phyloP scores from a whole-genome alignment of 1,140 invertebrate species.

The Camponotus floridanus region DNA sequence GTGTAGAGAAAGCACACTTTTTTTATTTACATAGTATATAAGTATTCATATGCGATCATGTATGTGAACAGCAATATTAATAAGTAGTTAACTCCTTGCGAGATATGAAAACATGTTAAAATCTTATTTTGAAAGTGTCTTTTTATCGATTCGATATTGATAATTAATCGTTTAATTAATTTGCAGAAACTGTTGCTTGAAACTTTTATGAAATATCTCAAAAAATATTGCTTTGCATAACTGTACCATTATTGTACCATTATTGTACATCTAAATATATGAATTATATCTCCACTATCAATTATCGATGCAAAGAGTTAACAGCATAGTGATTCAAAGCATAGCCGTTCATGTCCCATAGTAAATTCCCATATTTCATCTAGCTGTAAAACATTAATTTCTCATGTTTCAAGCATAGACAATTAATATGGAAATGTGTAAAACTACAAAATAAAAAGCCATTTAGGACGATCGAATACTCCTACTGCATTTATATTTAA shows the following conservation, averaged over 20 bases:
- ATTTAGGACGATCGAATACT: neutral
- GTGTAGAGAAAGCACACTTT: slow-evolving; percentile 83
- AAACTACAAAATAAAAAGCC: slow-evolving; percentile 17
- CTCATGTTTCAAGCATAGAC: neutral
- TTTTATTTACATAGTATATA: slow-evolving; percentile 84
- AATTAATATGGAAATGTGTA: slow-evolving; percentile 32
- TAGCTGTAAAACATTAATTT: slow-evolving; percentile 28
- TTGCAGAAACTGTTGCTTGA: slow-evolving; percentile 2
- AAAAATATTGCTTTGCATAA: neutral
- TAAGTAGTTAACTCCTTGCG: slow-evolving; percentile 55
- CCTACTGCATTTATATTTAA: slow-evolving; percentile 15
- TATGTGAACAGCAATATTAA: slow-evolving; percentile 27
- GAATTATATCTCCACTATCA: neutral
- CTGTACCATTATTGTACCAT: neutral
- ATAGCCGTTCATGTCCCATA: slow-evolving; percentile 14
- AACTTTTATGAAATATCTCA: neutral
- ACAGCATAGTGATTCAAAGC: slow-evolving; percentile 10
- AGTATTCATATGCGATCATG: slow-evolving; percentile 72
- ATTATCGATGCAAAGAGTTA: slow-evolving; percentile 30
- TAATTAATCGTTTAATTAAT: slow-evolving; percentile 19
- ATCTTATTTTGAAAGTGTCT: slow-evolving; percentile 26
- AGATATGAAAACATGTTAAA: slow-evolving; percentile 21
- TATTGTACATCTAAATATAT: slow-evolving; percentile 9
- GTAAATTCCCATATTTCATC: slow-evolving; percentile 8
- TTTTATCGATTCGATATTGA: slow-evolving; percentile 6